These are phyloP conservation scores for Agelastica alni DNA, from an alignment of 2,888 invertebrate species.

Conservation along the genomic window DNA sequence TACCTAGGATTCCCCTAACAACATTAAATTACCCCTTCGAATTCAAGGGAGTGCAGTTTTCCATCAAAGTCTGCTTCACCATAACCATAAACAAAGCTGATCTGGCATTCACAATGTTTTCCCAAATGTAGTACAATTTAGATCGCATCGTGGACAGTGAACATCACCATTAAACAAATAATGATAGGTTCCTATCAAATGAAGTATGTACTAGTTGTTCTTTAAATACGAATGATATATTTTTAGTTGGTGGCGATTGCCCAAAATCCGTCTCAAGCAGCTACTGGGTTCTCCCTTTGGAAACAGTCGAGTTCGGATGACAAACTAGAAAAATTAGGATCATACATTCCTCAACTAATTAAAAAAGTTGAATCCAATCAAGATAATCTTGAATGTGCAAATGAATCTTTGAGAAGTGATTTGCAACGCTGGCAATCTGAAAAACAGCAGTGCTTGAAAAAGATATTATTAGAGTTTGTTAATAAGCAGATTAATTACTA, in stretches of 20 bases:
- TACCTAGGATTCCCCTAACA: no score
- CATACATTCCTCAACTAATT: constrained; percentile 58
- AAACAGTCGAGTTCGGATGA: constrained; percentile 65
- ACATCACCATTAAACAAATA: no score
- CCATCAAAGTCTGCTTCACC: no score
- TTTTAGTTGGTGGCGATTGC: constrained; percentile 45
- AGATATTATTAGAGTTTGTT: constrained; percentile 65
- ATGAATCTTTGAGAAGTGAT: constrained; percentile 70
- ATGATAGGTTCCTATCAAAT: no score
- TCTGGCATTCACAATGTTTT: no score
- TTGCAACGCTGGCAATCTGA: constrained; percentile 69
- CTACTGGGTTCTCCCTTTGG: constrained; percentile 59
- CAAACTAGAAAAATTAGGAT: constrained; percentile 59
- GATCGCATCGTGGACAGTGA: no score
- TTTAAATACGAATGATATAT: no score
- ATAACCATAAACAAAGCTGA: no score
- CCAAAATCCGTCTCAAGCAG: constrained; percentile 40
- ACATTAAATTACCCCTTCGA: no score
- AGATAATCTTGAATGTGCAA: constrained; percentile 70
- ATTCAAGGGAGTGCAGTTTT: no score
- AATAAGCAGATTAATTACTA: constrained; percentile 69
- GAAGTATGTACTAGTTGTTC: no score
- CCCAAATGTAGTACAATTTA: no score
- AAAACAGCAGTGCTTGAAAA: constrained; percentile 67
- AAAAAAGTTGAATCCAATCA: constrained; percentile 61